Conservation (phyloP, 2,888 invertebrate genomes). For the Platynereis dumerilii region DNA sequence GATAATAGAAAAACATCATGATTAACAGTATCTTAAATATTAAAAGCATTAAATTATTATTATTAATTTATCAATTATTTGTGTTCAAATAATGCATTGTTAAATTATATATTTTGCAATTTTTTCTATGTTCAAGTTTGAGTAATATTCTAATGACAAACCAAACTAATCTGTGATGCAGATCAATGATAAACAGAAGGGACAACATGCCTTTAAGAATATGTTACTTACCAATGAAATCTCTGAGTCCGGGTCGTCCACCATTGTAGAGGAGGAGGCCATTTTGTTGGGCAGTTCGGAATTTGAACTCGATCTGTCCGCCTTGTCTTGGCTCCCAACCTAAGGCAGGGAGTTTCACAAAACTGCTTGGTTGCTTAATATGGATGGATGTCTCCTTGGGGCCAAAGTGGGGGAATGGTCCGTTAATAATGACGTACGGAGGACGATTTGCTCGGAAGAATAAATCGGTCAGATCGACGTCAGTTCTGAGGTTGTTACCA, state of each 20-base stretch:
- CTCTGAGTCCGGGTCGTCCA: slow-evolving; percentile 29
- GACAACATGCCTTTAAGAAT: no score
- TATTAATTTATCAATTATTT: no score
- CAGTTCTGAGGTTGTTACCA: slow-evolving; percentile 25
- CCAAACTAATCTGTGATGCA: no score
- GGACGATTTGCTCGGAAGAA: slow-evolving; percentile 16
- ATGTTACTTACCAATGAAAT: slow-evolving; percentile 41
- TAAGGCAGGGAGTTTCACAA: slow-evolving; percentile 32
- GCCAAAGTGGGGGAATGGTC: slow-evolving; percentile 11
- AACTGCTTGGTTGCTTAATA: slow-evolving; percentile 4
- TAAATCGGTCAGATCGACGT: slow-evolving; percentile 35
- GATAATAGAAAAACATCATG: no score
- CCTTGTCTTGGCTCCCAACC: slow-evolving; percentile 8
- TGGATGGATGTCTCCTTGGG: not conserved
- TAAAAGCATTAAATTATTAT: no score
- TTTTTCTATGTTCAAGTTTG: no score
- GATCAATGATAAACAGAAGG: no score
- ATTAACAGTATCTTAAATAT: no score
- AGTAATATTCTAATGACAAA: no score
- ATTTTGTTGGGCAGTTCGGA: slow-evolving; percentile 50
- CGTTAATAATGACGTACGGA: slow-evolving; percentile 18
- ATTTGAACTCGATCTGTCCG: slow-evolving; percentile 47
- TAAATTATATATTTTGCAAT: no score
- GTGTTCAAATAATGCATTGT: no score
- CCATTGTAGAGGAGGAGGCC: slow-evolving; percentile 50